Evolutionary conservation across 2,797 vertebrate genomes (phyloP).

Genomic region (Anabas testudineus): DNA sequence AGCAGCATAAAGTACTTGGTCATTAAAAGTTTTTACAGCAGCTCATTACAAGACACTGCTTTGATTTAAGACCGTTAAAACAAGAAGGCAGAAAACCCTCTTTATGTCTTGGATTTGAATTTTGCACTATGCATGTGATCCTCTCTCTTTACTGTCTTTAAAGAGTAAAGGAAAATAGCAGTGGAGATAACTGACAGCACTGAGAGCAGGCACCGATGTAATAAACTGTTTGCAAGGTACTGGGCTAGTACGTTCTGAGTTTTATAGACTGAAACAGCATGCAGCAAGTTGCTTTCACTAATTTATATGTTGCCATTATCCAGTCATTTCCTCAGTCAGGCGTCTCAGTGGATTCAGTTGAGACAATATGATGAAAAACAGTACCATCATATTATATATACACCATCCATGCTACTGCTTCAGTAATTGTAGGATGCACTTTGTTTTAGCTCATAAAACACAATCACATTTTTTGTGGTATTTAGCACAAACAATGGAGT

Average conservation of each 20-base stretch:
- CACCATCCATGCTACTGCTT: conserved; percentile 26
- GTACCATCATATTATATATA: conserved; percentile 25
- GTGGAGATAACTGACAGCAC: conserved; percentile 27
- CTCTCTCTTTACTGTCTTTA: conserved; percentile 5
- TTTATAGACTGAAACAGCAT: conserved; percentile 34
- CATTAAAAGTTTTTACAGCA: conserved; percentile 27
- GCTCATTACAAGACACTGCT: conserved; percentile 2
- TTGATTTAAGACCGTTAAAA: conserved; percentile 46
- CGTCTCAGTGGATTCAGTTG: conserved; percentile 35
- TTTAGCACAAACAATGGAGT: conserved; percentile 70
- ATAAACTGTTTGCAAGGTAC: conserved; percentile 33
- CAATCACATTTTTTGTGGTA: conserved; percentile 49
- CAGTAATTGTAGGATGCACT: conserved; percentile 51
- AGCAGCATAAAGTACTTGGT: conserved; percentile 31
- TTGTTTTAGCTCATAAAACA: conserved; percentile 64
- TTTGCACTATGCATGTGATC: conserved; percentile 8
- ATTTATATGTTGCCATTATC: conserved; percentile 27
- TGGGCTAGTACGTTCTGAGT: conserved; percentile 9
- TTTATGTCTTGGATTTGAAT: conserved; percentile 30
- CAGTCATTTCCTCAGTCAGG: conserved; percentile 16
- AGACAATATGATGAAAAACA: conserved; percentile 57
- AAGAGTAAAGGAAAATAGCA: conserved; percentile 17
- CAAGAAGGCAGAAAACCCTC: conserved; percentile 5
- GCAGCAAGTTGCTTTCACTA: conserved; percentile 20
- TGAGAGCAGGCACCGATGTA: conserved; percentile 32